Percentiles rank a stretch among this genome's conserved stretches.
Conservation (phyloP, 1,140 invertebrate genomes). For the Heliconius hewitsoni region DNA sequence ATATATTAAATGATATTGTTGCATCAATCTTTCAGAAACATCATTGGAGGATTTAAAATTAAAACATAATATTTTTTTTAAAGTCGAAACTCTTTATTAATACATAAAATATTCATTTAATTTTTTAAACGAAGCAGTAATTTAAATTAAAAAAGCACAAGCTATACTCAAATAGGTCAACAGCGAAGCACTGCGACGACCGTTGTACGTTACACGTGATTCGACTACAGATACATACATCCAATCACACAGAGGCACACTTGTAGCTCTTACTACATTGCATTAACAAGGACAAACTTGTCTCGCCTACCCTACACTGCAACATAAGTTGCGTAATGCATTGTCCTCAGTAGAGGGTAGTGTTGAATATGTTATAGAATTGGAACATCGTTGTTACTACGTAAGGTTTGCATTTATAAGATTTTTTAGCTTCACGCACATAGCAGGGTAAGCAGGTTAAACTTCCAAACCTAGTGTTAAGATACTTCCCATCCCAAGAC, state of each 20-base stretch:
- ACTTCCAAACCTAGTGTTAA: no score
- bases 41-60: not conserved
- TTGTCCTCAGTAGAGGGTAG: slow-evolving; percentile 56
- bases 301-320: slow-evolving; percentile 34
- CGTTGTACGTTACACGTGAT: slow-evolving; percentile 65
- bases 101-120: not conserved
- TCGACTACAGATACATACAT: slow-evolving; percentile 51
- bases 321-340: slow-evolving; percentile 56
- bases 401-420: slow-evolving; percentile 12
- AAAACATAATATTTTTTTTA: not conserved
- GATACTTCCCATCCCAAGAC: no score
- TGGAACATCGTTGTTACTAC: slow-evolving; percentile 31
- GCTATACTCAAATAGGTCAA: slow-evolving; percentile 65
- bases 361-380: slow-evolving; percentile 45
- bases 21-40: not conserved
- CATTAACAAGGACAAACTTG: slow-evolving; percentile 19
- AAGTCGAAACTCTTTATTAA: not conserved
- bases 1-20: not conserved
- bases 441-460: no score
- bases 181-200: slow-evolving; percentile 55
- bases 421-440: no score
- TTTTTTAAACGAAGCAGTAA: slow-evolving; percentile 2
- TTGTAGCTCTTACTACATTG: slow-evolving; percentile 31
- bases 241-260: slow-evolving; percentile 21
- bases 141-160: slow-evolving; percentile 30